Percentiles rank a stretch among this genome's conserved stretches.
phyloP scores from a whole-genome alignment of 2,797 vertebrate species.

The Choloepus didactylus region DNA sequence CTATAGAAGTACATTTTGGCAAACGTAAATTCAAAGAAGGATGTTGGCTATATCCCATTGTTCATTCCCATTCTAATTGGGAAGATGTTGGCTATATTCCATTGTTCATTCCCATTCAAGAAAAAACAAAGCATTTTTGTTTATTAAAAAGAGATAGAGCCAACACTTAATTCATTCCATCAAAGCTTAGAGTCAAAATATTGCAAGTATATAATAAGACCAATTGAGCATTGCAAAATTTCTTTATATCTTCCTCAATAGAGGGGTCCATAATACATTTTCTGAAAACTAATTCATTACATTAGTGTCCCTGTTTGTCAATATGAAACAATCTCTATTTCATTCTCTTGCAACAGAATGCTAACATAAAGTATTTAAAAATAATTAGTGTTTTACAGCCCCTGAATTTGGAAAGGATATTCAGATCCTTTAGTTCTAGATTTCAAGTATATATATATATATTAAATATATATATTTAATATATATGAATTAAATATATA shows the following conservation, averaged over 20 bases:
- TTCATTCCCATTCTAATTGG: not conserved
- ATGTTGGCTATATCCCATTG: not conserved
- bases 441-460: conserved; percentile 62
- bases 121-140: conserved; percentile 32
- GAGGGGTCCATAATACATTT: conserved; percentile 72
- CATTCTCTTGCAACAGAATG: conserved; percentile 78
- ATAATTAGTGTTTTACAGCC: conserved; percentile 81
- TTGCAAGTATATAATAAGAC: not conserved
- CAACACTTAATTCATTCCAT: not conserved
- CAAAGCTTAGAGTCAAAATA: conserved; percentile 49
- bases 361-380: conserved; percentile 80
- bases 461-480: too few species aligned
- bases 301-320: not conserved
- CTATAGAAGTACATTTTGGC: not conserved
- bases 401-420: conserved; percentile 78
- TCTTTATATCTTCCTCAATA: conserved; percentile 73
- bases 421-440: conserved; percentile 81
- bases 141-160: not conserved
- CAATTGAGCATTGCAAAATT: not conserved
- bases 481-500: too few species aligned
- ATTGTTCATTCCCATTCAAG: not conserved
- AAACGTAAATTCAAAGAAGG: not conserved
- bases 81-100: too few species aligned
- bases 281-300: not conserved
- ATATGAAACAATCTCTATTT: conserved; percentile 50